Conservation (phyloP, 2,797 vertebrate genomes). For the Danionella dracula region DNA sequence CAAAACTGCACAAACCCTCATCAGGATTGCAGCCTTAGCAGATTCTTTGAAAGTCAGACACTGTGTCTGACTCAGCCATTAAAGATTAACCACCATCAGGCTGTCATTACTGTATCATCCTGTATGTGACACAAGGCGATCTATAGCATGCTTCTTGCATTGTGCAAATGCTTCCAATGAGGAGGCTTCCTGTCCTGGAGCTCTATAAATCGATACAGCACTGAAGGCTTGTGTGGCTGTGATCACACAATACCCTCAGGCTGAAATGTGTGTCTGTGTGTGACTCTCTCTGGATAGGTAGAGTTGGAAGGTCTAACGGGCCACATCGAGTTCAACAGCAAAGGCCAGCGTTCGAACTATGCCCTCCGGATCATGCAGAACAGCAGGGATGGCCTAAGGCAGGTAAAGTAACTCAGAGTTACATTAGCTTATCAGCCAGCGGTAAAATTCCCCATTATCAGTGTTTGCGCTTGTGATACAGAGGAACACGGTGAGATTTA, state of each 20-base stretch:
- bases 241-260: not conserved
- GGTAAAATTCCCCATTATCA: constrained; percentile 14
- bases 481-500: constrained; percentile 5
- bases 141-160: not conserved
- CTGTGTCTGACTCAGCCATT: constrained; percentile 12
- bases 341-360: constrained; percentile 94
- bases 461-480: not conserved
- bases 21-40: constrained; percentile 21
- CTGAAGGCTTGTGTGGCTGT: not conserved
- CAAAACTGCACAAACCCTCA: not conserved
- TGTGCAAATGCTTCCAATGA: not conserved
- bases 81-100: constrained; percentile 5
- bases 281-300: constrained; percentile 88
- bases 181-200: not conserved
- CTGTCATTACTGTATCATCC: constrained; percentile 9
- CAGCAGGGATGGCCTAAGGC: constrained; percentile 81
- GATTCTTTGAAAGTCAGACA: not conserved
- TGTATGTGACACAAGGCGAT: not conserved
- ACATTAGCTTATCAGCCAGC: constrained; percentile 7
- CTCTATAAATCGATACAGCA: constrained; percentile 19
- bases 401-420: constrained; percentile 73
- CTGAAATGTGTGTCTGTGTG: constrained; percentile 50
- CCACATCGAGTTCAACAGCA: constrained; percentile 99
- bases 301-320: constrained; percentile 98
- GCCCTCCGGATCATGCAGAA: constrained; percentile 91